Base-by-base conservation (phyloP, 1,140 invertebrate species). In the Euura lappo region DNA sequence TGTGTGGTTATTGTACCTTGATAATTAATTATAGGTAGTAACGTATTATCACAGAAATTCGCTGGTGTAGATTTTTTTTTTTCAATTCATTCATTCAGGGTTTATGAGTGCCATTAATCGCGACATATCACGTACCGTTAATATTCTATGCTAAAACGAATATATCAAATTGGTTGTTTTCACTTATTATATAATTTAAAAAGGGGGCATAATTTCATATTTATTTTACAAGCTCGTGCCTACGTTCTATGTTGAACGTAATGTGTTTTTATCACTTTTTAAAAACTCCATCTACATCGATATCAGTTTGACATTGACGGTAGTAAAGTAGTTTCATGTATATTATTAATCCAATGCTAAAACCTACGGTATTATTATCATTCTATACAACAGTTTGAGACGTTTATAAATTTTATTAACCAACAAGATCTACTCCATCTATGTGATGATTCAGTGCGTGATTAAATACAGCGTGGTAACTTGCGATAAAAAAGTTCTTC, bases 1-100 rank as follows among this genome's bases (percentile, higher is more conserved):
- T 60, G 13, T 28, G 28, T 28, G 28, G 28, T 28, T 60, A 60
- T 28, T 28, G 28, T 28, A 28, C 28, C 5, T 60, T 8, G 51
- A 60, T 60, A 60, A n/a, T 60, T 60, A 60, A 60, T 60, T 60
- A n/a, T 60, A 60, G 51, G 6, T 60, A 60, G 13, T 60, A 60
- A 60, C 5, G 51, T 60, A 60, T 60, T 60, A 60, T 60, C 51
- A 60, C 51, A 60, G 51, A 51, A 60, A 11, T 60, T 60, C 3
- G 51, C 51, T 0, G 51, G 47, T 6, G 2, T 51, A 28, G 28
- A 28, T 28, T 28, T 28, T 28, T 28, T 28, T 28, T 28, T 28
- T 28, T 28, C 28, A 28, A 28, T 28, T 28, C 28, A 28, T 28
- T 28, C 28, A 28, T 28, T 28, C 28, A 28, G 28, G 28, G 28